Percentiles rank a stretch among this genome's conserved stretches.
Conservation (phyloP, 2,888 invertebrate species). For the Aphidoletes aphidimyza region DNA sequence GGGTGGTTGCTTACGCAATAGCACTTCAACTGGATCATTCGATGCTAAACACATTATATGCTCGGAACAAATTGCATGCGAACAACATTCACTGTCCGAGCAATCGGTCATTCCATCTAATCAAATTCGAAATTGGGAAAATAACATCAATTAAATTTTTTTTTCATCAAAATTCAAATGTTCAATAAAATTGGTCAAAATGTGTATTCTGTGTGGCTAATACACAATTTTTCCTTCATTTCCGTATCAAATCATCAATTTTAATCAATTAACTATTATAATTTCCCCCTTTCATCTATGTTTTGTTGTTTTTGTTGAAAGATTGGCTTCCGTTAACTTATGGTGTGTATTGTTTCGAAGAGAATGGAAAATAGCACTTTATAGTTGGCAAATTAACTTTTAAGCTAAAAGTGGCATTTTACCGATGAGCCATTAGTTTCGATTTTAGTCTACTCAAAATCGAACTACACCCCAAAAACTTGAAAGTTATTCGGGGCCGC, state of each 20-base stretch:
- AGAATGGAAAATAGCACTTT: too few species aligned
- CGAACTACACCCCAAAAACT: too few species aligned
- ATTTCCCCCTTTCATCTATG: not conserved
- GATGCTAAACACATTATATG: slow-evolving; percentile 96
- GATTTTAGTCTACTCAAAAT: too few species aligned
- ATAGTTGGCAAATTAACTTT: too few species aligned
- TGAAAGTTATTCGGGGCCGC: not conserved
- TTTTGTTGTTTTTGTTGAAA: not conserved
- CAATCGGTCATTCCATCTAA: slow-evolving; percentile 98
- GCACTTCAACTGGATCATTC: slow-evolving; percentile 95
- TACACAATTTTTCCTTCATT: too few species aligned
- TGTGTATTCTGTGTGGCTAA: too few species aligned
- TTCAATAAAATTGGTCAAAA: too few species aligned
- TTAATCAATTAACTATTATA: not conserved
- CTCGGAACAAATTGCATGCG: slow-evolving; percentile 84
- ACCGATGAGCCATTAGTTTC: too few species aligned
- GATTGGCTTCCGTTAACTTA: too few species aligned
- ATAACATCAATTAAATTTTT: slow-evolving; percentile 2
- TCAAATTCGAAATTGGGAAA: not conserved
- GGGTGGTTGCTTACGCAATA: slow-evolving; percentile 94
- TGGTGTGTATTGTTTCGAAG: too few species aligned
- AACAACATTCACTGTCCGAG: slow-evolving; percentile 98
- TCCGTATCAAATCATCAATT: not conserved
- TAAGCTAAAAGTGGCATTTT: too few species aligned
- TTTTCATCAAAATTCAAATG: too few species aligned